A percentile compares a stretch with the other conserved stretches of the same genome.
Conservation (phyloP, 2,113 vertebrate genomes). For the Dipodomys spectabilis region DNA sequence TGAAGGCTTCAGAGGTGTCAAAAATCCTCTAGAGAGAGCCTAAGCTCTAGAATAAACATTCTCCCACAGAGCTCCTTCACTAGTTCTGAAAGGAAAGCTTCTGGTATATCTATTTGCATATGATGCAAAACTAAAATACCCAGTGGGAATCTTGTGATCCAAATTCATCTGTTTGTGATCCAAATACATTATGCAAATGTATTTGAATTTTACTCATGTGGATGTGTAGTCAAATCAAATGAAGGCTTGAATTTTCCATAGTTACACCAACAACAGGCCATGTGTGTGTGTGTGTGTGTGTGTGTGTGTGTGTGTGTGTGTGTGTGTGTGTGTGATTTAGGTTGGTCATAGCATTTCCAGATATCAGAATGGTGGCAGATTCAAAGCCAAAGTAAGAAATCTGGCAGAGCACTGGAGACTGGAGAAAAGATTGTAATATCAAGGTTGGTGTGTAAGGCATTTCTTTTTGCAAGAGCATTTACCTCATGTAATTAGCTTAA, state of each 20-base stretch:
- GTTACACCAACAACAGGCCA: too few species aligned
- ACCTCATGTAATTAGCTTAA: neutral
- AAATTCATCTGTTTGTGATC: neutral
- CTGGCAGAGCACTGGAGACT: neutral
- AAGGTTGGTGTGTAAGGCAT: neutral
- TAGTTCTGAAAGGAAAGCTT: neutral
- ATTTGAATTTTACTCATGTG: neutral
- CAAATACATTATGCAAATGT: neutral
- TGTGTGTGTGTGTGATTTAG: too few species aligned
- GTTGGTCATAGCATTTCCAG: neutral
- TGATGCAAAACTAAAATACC: slow-evolving; percentile 11
- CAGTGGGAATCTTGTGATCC: neutral
- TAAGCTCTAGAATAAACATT: neutral
- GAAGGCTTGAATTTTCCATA: neutral
- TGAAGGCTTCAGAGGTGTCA: neutral
- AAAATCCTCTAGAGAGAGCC: neutral
- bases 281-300: neutral
- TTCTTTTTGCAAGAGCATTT: neutral
- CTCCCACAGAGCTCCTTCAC: neutral
- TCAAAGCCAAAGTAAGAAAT: neutral
- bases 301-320: neutral
- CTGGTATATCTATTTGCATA: neutral
- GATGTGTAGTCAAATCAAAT: neutral
- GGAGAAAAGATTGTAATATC: neutral
- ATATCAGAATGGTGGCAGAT: neutral